Conservation (phyloP, 2,797 vertebrate species). For the Squalus acanthias region DNA sequence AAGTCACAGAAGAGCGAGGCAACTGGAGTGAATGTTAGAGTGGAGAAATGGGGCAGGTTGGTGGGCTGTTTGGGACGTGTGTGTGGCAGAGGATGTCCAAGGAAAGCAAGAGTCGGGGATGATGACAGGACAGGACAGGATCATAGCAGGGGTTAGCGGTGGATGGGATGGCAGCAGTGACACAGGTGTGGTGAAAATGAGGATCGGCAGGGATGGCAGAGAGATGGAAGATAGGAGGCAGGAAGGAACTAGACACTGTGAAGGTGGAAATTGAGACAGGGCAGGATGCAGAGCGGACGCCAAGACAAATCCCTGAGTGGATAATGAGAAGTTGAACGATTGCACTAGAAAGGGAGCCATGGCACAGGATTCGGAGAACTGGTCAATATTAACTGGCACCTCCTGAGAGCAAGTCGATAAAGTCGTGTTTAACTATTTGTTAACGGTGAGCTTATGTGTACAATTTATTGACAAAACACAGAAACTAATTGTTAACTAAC, state of each 20-base stretch:
- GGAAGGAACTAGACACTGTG: not conserved
- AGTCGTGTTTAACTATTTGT: not conserved
- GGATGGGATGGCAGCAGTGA: too few species aligned
- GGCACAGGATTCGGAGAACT: not conserved
- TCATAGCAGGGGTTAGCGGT: too few species aligned
- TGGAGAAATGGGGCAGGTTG: not conserved
- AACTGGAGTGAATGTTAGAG: not conserved
- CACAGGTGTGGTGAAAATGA: not conserved
- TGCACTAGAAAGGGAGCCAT: not conserved
- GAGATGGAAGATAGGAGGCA: too few species aligned
- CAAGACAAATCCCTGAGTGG: not conserved
- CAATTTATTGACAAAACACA: not conserved
- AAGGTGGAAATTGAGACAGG: not conserved
- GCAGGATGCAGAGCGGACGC: not conserved
- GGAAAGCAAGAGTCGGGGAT: too few species aligned
- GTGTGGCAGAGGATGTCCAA: too few species aligned
- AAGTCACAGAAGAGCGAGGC: not conserved
- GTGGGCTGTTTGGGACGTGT: not conserved
- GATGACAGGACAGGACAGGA: too few species aligned
- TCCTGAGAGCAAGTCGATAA: not conserved
- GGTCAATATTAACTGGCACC: not conserved
- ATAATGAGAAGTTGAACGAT: not conserved
- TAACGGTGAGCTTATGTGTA: not conserved
- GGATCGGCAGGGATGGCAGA: not conserved
- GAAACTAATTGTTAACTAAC: not conserved